Evolutionary conservation across 2,888 invertebrate species (phyloP), one percentile per base, ranked within the genome.

Genomic region (Sericinus montela): DNA sequence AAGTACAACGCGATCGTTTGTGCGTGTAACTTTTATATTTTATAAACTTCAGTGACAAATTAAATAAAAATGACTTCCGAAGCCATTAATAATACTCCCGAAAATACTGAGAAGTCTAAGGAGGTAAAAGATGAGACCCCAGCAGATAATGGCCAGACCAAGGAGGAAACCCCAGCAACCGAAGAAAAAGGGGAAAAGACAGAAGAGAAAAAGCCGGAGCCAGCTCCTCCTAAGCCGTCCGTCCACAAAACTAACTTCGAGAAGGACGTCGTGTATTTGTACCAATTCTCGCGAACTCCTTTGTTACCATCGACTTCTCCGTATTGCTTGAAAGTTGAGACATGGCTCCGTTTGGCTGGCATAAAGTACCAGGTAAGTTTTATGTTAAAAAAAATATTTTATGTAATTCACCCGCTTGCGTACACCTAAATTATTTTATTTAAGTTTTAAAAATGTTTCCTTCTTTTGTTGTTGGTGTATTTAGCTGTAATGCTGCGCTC

Each of bases 241-340:
- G 97, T 96, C 59, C 96, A 96, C 82, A 97, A 97, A 86, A 82
- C 91, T 57, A 95, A 95, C 84, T 97, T 92, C 77, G 96, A 97
- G 73, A 95, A 97, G 90, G 98, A 98, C 83, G 91, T 95, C 68
- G 95, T 97, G 58, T 98, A 98, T 90, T 90, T 98, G 78, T 97
- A 97, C 85, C 98, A 98, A 87, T 97, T 98, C 82, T 93, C 96
- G 61, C 93, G 98, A 74, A 96, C 96, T 62, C 95, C 97, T 61
- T 90, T 95, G 75, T 90, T 97, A 74, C 97, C 97, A 53, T 97
- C 97, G 55, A 91, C 96, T 67, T 97, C 97, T 61, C 96, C 97
- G 51, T 97, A 95, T 85, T 97, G 97, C 89, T 92, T 98, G 78
- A 98, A 98, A 92, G 95, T 97, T 67, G 98, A 98, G 91, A 97